Evolutionary conservation across 2,888 invertebrate genomes (phyloP).

Genomic region (Spodoptera exigua): DNA sequence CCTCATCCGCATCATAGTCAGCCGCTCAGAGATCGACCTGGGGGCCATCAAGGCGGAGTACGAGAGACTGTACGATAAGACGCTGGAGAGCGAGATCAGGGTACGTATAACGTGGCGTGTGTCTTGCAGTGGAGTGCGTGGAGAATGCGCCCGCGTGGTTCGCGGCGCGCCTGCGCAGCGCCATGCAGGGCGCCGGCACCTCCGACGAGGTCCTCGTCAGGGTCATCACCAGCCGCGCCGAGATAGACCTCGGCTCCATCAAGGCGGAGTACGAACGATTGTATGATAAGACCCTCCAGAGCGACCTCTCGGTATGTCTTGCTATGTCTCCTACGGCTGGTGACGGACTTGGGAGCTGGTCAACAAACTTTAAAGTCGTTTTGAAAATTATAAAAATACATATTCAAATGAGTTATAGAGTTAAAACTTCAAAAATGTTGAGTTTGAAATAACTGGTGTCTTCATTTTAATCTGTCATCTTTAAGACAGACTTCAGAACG

Average conservation of each 20-base stretch:
- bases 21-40: constrained; percentile 92
- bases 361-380: too few species aligned
- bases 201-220: constrained; percentile 92
- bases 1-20: constrained; percentile 92
- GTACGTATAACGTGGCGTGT: constrained; percentile 75
- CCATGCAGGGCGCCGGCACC: constrained; percentile 92
- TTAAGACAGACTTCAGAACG: too few species aligned
- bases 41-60: constrained; percentile 92
- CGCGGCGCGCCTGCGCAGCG: constrained; percentile 90
- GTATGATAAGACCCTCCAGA: constrained; percentile 91
- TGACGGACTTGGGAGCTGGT: constrained; percentile 1
- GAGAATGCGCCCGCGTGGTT: constrained; percentile 92
- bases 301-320: constrained; percentile 89
- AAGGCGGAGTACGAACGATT: constrained; percentile 92
- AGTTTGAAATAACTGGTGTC: too few species aligned
- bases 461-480: too few species aligned
- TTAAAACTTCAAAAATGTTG: too few species aligned
- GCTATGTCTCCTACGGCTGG: constrained; percentile 26
- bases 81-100: constrained; percentile 90
- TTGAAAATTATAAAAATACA: too few species aligned
- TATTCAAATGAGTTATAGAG: too few species aligned
- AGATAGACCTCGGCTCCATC: constrained; percentile 92
- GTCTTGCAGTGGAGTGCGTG: constrained; percentile 91
- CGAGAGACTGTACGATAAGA: constrained; percentile 92
- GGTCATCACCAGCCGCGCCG: constrained; percentile 91